Conservation (phyloP, 2,113 vertebrate species). For the Rhineura floridana region DNA sequence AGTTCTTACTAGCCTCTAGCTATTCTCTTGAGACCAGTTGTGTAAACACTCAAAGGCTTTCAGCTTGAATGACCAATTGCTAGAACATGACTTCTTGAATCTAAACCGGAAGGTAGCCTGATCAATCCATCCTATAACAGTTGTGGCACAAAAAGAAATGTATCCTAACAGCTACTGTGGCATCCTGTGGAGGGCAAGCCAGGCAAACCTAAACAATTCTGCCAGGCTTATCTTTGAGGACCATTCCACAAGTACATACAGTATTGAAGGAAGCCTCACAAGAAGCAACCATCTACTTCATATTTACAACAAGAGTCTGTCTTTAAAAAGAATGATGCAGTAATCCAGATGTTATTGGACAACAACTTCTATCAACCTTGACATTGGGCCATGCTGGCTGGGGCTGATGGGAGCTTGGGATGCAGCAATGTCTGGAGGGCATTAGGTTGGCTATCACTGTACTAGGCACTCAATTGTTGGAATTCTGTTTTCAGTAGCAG, state of each 20-base stretch:
- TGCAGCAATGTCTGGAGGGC: no score
- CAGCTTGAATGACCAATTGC: not conserved
- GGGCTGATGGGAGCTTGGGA: no score
- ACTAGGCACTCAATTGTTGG: no score
- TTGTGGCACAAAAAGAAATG: not conserved
- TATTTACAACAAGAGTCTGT: not conserved
- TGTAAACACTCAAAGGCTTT: not conserved
- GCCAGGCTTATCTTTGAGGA: not conserved
- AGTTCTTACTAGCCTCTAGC: conserved; percentile 23
- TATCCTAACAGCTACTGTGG: not conserved
- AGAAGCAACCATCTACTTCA: not conserved
- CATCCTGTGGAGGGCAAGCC: not conserved
- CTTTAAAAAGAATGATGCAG: not conserved
- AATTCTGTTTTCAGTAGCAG: no score
- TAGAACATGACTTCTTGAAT: not conserved
- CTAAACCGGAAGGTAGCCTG: not conserved
- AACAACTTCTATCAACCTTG: no score
- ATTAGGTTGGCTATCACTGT: no score
- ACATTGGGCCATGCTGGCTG: no score
- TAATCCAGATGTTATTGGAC: no score
- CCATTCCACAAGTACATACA: no score
- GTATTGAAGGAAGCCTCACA: not conserved
- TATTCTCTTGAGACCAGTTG: not conserved
- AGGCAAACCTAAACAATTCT: not conserved
- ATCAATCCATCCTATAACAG: not conserved